Conservation (phyloP, 2,113 vertebrate genomes). For the Chrysochloris asiatica region DNA sequence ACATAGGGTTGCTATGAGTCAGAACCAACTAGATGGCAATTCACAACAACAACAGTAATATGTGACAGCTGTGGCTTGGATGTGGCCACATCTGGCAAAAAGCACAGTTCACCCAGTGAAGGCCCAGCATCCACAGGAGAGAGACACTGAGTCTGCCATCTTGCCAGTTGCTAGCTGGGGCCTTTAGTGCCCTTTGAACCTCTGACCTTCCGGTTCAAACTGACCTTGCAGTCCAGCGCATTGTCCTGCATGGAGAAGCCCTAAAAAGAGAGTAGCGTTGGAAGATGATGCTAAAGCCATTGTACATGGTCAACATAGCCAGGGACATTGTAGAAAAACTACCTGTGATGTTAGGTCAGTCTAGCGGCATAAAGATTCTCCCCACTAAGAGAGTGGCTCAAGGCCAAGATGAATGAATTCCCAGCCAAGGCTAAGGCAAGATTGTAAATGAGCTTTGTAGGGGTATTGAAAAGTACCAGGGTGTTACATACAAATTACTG, state of each 20-base stretch:
- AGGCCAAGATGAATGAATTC: background rate
- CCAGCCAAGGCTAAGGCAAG: no score
- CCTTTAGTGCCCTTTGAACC: background rate
- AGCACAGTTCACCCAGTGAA: background rate
- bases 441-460: no score
- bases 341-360: background rate
- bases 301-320: background rate
- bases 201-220: no score
- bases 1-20: no score
- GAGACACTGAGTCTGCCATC: background rate
- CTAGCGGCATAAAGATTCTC: background rate
- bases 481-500: rapidly evolving
- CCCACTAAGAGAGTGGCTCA: background rate
- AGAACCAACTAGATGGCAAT: no score
- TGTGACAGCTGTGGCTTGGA: no score
- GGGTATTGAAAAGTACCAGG: no score
- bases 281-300: background rate
- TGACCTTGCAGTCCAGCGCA: no score
- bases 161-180: background rate
- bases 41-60: no score
- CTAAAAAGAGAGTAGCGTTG: background rate
- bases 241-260: background rate
- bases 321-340: background rate
- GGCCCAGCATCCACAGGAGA: rapidly evolving
- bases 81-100: background rate